Evolutionary conservation across 2,113 vertebrate species (phyloP).

Genomic region (Pseudolaguvia tuberculata): DNA sequence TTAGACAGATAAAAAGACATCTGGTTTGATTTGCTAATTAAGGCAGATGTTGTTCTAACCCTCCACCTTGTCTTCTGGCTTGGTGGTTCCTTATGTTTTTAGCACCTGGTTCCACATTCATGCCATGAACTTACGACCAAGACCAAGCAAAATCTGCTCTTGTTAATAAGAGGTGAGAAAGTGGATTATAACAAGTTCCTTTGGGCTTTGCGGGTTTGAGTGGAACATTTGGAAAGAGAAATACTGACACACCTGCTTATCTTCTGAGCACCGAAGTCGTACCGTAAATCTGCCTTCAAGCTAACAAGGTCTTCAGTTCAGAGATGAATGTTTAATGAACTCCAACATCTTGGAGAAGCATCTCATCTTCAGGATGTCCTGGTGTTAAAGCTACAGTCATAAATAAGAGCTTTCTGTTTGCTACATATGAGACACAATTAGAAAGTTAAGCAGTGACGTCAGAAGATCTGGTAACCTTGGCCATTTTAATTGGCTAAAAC

Average conservation of each 20-base stretch:
- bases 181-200: slow-evolving; percentile 91
- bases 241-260: not conserved
- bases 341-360: slow-evolving; percentile 80
- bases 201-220: slow-evolving; percentile 80
- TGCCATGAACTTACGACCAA: slow-evolving; percentile 94
- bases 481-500: no score
- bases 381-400: slow-evolving; percentile 67
- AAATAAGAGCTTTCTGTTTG: slow-evolving; percentile 66
- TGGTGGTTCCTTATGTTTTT: slow-evolving; percentile 7
- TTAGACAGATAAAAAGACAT: slow-evolving; percentile 65
- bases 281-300: slow-evolving; percentile 74
- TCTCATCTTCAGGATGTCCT: slow-evolving; percentile 51
- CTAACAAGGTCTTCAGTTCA: slow-evolving; percentile 84
- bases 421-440: no score
- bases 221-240: slow-evolving; percentile 78
- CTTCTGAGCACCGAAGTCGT: slow-evolving; percentile 20
- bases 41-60: slow-evolving; percentile 9
- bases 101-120: slow-evolving; percentile 77
- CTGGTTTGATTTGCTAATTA: slow-evolving; percentile 47
- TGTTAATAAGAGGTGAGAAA: slow-evolving; percentile 77
- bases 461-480: no score
- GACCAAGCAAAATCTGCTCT: slow-evolving; percentile 84
- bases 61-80: not conserved
- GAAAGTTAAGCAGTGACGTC: no score
- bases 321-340: no score